phyloP scores from a whole-genome alignment of 1,140 invertebrate genomes.

The Laupala kohalensis region DNA sequence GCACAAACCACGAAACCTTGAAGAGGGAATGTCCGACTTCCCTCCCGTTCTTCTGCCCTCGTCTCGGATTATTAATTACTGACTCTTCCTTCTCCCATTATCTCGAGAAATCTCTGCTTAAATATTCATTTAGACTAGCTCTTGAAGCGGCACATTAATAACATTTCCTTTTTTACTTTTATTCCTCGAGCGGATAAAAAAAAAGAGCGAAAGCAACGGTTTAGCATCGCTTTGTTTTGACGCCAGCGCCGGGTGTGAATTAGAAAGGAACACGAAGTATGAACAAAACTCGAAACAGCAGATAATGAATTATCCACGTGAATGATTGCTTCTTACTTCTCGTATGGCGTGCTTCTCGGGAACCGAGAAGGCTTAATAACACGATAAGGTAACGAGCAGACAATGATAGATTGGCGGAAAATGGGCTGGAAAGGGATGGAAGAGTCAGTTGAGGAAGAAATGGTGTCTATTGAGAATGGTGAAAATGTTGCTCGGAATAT shows the following conservation, averaged over 20 bases:
- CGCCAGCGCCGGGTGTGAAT: background rate
- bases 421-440: no score
- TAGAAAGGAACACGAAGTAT: background rate
- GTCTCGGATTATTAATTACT: background rate
- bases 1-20: no score
- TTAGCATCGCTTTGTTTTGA: background rate
- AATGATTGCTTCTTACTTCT: background rate
- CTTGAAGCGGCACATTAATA: background rate
- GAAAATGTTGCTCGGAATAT: no score
- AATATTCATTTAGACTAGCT: background rate
- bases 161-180: no score
- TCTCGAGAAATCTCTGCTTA: background rate
- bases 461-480: no score
- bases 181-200: background rate
- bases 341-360: background rate
- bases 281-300: background rate
- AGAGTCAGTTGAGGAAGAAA: no score
- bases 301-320: background rate
- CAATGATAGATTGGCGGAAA: background rate
- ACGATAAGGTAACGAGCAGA: background rate
- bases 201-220: background rate
- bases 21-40: no score
- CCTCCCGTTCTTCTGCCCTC: no score
- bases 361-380: background rate
- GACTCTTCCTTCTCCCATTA: background rate